Base-by-base conservation (phyloP, 92 coral and sea anemone species). In the Scolanthus callimorphus region DNA sequence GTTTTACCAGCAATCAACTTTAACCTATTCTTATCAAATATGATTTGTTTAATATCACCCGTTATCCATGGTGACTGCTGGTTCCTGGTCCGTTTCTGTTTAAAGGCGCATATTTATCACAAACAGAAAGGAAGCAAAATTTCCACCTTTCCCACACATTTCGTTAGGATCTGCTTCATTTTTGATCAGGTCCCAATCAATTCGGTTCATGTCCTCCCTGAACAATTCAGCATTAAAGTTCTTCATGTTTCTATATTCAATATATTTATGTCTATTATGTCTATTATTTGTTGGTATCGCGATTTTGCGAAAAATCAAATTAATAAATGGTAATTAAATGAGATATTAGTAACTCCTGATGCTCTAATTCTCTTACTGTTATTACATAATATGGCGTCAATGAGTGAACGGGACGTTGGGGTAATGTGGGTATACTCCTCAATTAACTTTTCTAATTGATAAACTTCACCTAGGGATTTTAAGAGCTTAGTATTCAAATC, bases 291-390 rank as follows among this genome's bases (percentile, higher is more conserved):
- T 48, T 48, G 20, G 19, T 48, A n/a, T 17, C 6, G 25, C 25
- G 20, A 48, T 48, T 48, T 48, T 48, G 20, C 54, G 19, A 17
- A 48, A 4, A 21, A 9, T 19, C 6, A 48, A 48, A 48, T 48
- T 26, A 60, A 15, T 25, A 27, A 29, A 41, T 60, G 67, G 37
- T 60, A 46, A 46, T 51, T 62, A 1, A 46, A 21, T 22, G 51
- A 49, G 12, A 62, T 46, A 46, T 46, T 49, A 10, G 46, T 11
- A 13, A 61, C 68, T 17, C 68, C 68, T 26, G 68, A 23, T 43
- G 17, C 15, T 21, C 15, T 11, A 25, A 44, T 60, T 26, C 29
- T 60, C 6, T 17, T 4, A 8, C 6, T 17, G 20, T 17, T 26
- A 30, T 62, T 62, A 25, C 37, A 20, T 23, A 46, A 46, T 12